Evolutionary conservation across 2,888 invertebrate genomes (phyloP).

Genomic region (Parochlus steinenii): DNA sequence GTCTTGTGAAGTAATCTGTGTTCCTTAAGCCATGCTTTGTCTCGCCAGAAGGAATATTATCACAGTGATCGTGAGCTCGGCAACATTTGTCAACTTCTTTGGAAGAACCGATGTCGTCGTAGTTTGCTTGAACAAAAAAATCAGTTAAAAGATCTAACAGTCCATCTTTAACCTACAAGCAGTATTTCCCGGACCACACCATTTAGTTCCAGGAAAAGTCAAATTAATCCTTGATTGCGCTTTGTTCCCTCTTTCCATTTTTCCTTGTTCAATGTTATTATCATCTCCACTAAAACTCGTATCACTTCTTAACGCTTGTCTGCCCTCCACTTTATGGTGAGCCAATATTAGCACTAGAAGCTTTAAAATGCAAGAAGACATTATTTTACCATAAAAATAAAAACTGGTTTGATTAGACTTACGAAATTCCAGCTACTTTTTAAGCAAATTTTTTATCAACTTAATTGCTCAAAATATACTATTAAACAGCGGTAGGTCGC

Average conservation of each 20-base stretch:
- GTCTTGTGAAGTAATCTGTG: slow-evolving; percentile 27
- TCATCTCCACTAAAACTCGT: slow-evolving; percentile 2
- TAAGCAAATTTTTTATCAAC: too few species aligned
- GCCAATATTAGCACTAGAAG: too few species aligned
- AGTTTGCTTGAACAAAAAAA: too few species aligned
- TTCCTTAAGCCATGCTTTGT: slow-evolving; percentile 22
- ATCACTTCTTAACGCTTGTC: slow-evolving; percentile 2
- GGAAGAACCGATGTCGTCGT: slow-evolving; percentile 66
- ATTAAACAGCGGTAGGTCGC: too few species aligned
- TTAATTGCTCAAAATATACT: too few species aligned
- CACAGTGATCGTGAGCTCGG: slow-evolving; percentile 55
- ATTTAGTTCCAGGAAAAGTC: slow-evolving; percentile 11
- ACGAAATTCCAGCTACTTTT: too few species aligned
- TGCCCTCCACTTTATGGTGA: too few species aligned
- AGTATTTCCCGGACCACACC: slow-evolving; percentile 69
- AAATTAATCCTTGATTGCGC: slow-evolving; percentile 12
- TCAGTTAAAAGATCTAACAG: too few species aligned
- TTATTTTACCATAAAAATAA: too few species aligned
- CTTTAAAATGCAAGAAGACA: too few species aligned
- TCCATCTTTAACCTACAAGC: too few species aligned
- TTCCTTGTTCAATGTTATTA: not conserved
- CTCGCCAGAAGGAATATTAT: slow-evolving; percentile 22
- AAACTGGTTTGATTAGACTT: too few species aligned
- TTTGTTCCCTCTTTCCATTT: slow-evolving; percentile 7
- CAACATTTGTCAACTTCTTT: slow-evolving; percentile 73